Evolutionary conservation across 1,140 invertebrate genomes (phyloP).

Genomic region (Drosophila kohkoa): DNA sequence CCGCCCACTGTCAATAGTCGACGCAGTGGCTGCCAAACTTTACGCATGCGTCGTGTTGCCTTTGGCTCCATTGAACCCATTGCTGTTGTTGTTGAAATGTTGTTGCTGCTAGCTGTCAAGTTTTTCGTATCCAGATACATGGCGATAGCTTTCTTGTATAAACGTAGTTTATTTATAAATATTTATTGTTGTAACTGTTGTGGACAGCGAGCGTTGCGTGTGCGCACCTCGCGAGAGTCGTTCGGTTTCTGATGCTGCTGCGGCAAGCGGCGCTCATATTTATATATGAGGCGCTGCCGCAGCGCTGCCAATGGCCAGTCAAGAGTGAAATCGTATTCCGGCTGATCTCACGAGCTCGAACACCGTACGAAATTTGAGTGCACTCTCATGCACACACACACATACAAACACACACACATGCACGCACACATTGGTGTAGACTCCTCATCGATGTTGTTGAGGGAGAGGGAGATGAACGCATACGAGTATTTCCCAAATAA

Average conservation of each 20-base stretch:
- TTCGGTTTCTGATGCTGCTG: slow-evolving; percentile 84
- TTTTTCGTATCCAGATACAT: slow-evolving; percentile 84
- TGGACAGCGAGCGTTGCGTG: slow-evolving; percentile 69
- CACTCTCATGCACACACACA: slow-evolving; percentile 70
- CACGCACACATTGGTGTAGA: slow-evolving; percentile 36
- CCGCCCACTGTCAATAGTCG: slow-evolving; percentile 70
- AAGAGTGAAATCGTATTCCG: slow-evolving; percentile 80
- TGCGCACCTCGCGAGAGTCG: slow-evolving; percentile 81
- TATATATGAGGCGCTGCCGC: slow-evolving; percentile 78
- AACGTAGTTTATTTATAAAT: slow-evolving; percentile 12
- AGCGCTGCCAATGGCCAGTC: slow-evolving; percentile 76
- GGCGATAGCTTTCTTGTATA: slow-evolving; percentile 45
- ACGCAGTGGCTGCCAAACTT: slow-evolving; percentile 74
- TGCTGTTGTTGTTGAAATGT: slow-evolving; percentile 36
- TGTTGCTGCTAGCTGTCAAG: slow-evolving; percentile 51
- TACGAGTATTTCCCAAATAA: slow-evolving; percentile 78
- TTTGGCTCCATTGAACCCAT: slow-evolving; percentile 30
- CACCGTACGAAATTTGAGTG: slow-evolving; percentile 83
- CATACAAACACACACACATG: slow-evolving; percentile 23
- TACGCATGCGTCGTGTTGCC: slow-evolving; percentile 61
- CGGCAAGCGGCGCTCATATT: slow-evolving; percentile 76
- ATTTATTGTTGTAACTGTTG: slow-evolving; percentile 11
- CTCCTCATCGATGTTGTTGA: slow-evolving; percentile 26
- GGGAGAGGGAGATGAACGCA: slow-evolving; percentile 48
- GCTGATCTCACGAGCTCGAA: slow-evolving; percentile 77